Evolutionary conservation across 1,140 invertebrate species (phyloP).

Genomic region (Ladona fulva): DNA sequence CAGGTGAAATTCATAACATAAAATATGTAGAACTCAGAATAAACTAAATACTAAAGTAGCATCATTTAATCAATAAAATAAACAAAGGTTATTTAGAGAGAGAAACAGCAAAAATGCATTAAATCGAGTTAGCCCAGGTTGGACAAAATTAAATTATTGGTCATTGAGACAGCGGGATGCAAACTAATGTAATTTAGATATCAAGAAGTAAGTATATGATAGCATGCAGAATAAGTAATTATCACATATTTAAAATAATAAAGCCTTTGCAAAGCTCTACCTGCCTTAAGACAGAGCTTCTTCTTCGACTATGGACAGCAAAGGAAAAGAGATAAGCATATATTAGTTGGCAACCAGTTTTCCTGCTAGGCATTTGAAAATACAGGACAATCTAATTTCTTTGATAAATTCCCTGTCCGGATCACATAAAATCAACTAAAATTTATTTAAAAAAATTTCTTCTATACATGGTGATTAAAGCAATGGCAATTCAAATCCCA

Average conservation of each 20-base stretch:
- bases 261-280: constrained; percentile 28
- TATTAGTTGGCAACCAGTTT: constrained; percentile 17
- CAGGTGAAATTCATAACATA: not conserved
- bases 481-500: not conserved
- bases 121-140: too few relatives aligned
- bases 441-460: not conserved
- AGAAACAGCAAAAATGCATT: too few relatives aligned
- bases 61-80: too few relatives aligned
- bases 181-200: not conserved
- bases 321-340: constrained; percentile 21
- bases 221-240: not conserved
- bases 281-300: constrained; percentile 36
- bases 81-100: too few relatives aligned
- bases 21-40: too few relatives aligned
- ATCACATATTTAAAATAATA: constrained; percentile 20
- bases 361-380: not conserved
- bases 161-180: too few relatives aligned
- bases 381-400: not conserved
- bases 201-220: not conserved
- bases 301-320: constrained; percentile 30
- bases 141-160: too few relatives aligned
- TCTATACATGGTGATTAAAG: not conserved
- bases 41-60: too few relatives aligned
- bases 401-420: not conserved
- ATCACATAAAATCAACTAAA: not conserved